phyloP scores from a whole-genome alignment of 2,113 vertebrate species.

The Brachypteracias leptosomus region DNA sequence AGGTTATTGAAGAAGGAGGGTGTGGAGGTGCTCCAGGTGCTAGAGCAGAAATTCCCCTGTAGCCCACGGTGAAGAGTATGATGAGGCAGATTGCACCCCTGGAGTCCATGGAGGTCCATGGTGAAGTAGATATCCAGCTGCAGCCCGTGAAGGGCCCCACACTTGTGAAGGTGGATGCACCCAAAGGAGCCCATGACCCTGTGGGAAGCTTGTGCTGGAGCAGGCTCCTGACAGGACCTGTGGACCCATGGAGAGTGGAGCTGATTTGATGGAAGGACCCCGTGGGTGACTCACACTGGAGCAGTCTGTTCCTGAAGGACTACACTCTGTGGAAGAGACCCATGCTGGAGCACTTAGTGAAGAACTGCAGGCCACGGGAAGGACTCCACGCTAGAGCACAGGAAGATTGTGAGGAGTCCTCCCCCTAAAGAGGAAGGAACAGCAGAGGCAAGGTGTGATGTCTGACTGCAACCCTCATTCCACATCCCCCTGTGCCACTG shows the following conservation, averaged over 20 bases:
- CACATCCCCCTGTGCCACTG: fast-evolving
- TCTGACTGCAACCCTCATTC: background rate
- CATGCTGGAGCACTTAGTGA: fast-evolving
- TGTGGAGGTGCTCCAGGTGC: background rate
- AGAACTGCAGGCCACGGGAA: background rate
- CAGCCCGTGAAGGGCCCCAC: background rate
- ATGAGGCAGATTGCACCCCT: background rate
- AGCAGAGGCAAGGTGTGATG: fast-evolving
- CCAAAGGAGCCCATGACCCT: background rate
- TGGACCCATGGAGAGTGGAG: background rate
- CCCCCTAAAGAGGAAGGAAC: background rate
- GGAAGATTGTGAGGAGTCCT: background rate
- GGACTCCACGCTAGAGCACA: background rate
- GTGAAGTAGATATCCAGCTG: background rate
- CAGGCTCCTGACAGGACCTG: no score
- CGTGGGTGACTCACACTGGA: background rate
- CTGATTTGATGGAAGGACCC: background rate
- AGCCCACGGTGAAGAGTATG: background rate
- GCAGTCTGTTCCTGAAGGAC: background rate
- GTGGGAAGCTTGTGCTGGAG: background rate
- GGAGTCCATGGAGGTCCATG: background rate
- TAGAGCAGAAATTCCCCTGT: background rate
- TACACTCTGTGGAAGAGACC: background rate
- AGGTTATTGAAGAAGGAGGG: background rate
- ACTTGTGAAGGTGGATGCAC: background rate